These are phyloP conservation scores for Anodontia alba DNA, from an alignment of 2,888 invertebrate species.

Conservation along the genomic window DNA sequence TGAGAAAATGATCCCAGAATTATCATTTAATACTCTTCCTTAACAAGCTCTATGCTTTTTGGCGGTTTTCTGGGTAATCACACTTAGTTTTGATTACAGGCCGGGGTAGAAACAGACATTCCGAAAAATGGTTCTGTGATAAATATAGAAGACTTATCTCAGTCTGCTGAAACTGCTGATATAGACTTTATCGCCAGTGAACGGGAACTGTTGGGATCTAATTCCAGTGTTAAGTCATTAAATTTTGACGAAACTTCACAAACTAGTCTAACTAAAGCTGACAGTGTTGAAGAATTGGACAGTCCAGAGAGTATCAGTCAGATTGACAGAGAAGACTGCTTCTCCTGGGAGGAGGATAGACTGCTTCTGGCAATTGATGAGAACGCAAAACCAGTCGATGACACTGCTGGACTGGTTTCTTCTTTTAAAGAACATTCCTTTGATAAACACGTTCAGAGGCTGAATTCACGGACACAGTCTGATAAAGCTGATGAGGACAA, in stretches of 20 bases:
- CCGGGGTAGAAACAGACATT: slow-evolving; percentile 53
- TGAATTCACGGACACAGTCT: slow-evolving; percentile 13
- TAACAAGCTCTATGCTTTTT: too few species aligned
- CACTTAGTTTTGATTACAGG: too few species aligned
- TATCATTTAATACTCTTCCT: too few species aligned
- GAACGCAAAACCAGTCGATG: slow-evolving; percentile 47
- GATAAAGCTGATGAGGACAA: not conserved
- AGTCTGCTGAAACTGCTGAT: slow-evolving; percentile 46
- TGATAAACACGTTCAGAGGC: slow-evolving; percentile 13
- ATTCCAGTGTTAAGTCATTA: slow-evolving; percentile 50
- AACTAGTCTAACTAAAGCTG: slow-evolving; percentile 22
- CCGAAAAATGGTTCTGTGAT: slow-evolving; percentile 67
- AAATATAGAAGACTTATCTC: slow-evolving; percentile 66
- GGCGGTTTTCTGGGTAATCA: too few species aligned
- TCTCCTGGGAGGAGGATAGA: slow-evolving; percentile 82
- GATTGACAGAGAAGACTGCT: slow-evolving; percentile 80
- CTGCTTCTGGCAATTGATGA: slow-evolving; percentile 76
- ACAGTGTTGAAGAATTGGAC: slow-evolving; percentile 75
- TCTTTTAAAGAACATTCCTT: slow-evolving; percentile 58
- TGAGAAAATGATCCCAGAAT: too few species aligned
- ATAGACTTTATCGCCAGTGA: slow-evolving; percentile 47
- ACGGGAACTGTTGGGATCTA: slow-evolving; percentile 37
- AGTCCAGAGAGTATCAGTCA: slow-evolving; percentile 80
- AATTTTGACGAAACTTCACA: slow-evolving; percentile 41
- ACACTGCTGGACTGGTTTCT: slow-evolving; percentile 49